A percentile compares a stretch with the other conserved stretches of the same genome.
These are phyloP conservation scores for Aphelenchoides fujianensis DNA, from an alignment of 1,140 invertebrate genomes.

Conservation along the genomic window DNA sequence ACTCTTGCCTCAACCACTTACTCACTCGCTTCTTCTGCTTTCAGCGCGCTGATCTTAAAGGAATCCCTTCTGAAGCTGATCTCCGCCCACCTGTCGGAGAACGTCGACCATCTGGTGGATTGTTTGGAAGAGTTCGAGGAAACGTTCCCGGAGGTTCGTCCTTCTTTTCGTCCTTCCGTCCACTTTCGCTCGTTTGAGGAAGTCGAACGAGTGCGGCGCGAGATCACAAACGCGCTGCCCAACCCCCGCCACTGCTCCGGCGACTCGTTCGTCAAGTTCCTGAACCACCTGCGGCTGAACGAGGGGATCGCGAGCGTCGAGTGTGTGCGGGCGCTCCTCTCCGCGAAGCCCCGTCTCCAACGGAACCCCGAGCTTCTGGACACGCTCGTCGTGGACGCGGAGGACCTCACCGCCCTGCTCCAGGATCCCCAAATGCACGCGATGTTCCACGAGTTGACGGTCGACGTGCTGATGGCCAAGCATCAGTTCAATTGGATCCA, in stretches of 20 bases:
- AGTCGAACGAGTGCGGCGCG: not conserved
- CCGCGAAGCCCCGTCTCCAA: slow-evolving; percentile 4
- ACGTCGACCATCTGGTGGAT: not conserved
- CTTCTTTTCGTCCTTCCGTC: not conserved
- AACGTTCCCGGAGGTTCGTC: not conserved
- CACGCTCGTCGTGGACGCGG: not conserved
- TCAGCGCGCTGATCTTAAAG: not conserved
- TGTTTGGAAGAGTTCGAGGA: slow-evolving; percentile 20
- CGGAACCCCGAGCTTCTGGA: slow-evolving; percentile 5
- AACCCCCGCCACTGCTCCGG: slow-evolving; percentile 1
- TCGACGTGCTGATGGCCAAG: slow-evolving; percentile 10
- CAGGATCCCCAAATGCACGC: not conserved
- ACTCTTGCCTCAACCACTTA: no score
- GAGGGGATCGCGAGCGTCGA: not conserved
- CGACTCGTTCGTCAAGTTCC: slow-evolving; percentile 9
- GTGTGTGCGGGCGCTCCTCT: not conserved
- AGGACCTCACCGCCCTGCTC: not conserved
- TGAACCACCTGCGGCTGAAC: slow-evolving; percentile 14
- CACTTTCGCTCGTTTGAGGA: no score
- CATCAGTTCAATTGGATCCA: slow-evolving; percentile 3
- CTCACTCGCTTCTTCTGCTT: no score
- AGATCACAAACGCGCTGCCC: not conserved
- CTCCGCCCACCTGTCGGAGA: not conserved
- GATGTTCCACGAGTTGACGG: slow-evolving; percentile 12
- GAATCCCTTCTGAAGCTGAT: not conserved